Evolutionary conservation across 2,113 vertebrate species (phyloP), one percentile per base, ranked within the genome.

Genomic region (Microtus oregoni): DNA sequence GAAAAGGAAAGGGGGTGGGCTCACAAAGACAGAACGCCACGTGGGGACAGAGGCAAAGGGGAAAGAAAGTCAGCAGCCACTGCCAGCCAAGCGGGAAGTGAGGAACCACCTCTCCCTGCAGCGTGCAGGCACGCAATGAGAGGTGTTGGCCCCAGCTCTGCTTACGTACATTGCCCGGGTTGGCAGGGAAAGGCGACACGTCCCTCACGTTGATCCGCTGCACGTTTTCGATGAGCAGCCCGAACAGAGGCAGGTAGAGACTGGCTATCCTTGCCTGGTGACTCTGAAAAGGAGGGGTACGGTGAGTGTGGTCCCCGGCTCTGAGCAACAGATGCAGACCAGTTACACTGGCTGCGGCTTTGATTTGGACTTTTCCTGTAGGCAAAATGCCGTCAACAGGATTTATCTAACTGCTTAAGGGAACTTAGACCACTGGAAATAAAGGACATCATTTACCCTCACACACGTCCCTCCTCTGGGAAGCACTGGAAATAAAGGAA

Each of bases 221-320:
- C 89, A 99, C 99, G 0, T 99, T 99, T 98, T 99, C 99, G 93
- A 99, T 99, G n/a, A 99, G 99, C 61, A 99, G 98, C 87, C 99
- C 99, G 89, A 99, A 99, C 82, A 99, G 98, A 8, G 99, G 99
- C 97, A 99, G 98, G 98, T 99, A 99, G 96, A 99, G 98, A 0
- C 99, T 99, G 95, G 99, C 99, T 98, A 99, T 98, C 98, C 99
- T 98, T 35, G 99, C 99, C 97, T 99, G 99, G 96, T 99, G 99
- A 96, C 98, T 99, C 99, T 99, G 98, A 85, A 99, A 58, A 83
- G 97, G 52, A 92, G 17, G 92, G 77, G 38, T 32, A 8, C 0
- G 0, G 0, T n/a, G 10, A 90, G 38, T 35, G 63, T 65, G 4
- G 17, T 8, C 67, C 1, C 3, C 5, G 44, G 44, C 63, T 73